Percentiles rank a stretch among this genome's conserved stretches.
Conservation (phyloP, 2,113 vertebrate species). For the Platysteira castanea region DNA sequence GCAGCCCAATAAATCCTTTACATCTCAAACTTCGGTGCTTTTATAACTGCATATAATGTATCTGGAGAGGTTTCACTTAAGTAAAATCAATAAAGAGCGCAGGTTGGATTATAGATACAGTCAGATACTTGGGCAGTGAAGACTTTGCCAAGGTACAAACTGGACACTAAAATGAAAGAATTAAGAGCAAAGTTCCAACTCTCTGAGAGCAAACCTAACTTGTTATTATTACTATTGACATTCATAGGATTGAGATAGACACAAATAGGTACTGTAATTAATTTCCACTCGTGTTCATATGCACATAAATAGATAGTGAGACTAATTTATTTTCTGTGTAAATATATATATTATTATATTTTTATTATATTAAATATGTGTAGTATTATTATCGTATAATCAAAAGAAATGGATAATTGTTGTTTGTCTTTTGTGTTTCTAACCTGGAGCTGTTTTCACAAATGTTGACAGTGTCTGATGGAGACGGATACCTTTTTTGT, state of each 20-base stretch:
- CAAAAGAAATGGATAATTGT: neutral
- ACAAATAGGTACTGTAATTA: neutral
- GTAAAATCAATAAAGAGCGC: neutral
- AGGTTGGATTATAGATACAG: neutral
- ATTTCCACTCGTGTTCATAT: neutral
- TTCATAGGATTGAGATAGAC: neutral
- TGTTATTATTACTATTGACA: neutral
- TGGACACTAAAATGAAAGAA: neutral
- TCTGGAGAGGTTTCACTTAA: neutral
- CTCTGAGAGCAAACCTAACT: neutral
- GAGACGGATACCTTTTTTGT: neutral
- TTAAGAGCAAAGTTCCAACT: neutral
- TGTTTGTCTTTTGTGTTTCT: neutral
- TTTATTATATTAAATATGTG: neutral
- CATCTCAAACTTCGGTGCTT: neutral
- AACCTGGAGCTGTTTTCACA: neutral
- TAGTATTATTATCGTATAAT: neutral
- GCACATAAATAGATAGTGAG: neutral
- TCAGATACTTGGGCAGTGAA: neutral
- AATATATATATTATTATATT: neutral
- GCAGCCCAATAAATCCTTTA: neutral
- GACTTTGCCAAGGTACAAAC: neutral
- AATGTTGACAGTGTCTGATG: neutral
- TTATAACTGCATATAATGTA: slow-evolving; percentile 3
- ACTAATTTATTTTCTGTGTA: neutral